phyloP scores from a whole-genome alignment of 2,113 vertebrate species.

The Mesitornis unicolor region DNA sequence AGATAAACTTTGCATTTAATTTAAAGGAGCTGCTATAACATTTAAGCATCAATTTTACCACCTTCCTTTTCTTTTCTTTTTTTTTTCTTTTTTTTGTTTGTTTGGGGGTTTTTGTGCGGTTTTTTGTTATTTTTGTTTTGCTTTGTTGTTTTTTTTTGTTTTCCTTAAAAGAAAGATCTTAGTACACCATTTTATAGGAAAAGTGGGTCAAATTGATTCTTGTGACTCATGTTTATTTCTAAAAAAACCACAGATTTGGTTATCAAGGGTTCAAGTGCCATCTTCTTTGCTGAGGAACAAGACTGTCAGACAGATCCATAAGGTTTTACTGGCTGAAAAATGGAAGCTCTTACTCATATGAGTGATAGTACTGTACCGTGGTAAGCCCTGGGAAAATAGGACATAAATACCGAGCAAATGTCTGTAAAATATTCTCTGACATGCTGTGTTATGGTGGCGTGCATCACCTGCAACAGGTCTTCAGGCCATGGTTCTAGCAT shows the following conservation, averaged over 20 bases:
- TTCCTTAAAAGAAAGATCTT: no score
- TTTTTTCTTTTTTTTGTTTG: no score
- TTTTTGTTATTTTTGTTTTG: no score
- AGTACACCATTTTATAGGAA: neutral
- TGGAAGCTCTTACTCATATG: neutral
- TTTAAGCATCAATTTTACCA: neutral
- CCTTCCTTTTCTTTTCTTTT: neutral
- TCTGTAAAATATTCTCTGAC: neutral
- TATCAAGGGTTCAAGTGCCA: neutral
- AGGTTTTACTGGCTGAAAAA: neutral
- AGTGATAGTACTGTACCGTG: neutral
- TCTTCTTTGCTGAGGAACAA: neutral
- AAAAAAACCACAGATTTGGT: neutral
- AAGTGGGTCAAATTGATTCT: neutral
- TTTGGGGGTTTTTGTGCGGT: no score
- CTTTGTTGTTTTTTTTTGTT: no score
- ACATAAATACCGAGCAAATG: neutral
- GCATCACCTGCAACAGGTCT: neutral
- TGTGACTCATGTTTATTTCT: neutral
- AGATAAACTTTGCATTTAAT: no score
- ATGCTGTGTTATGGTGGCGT: neutral
- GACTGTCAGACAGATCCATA: neutral
- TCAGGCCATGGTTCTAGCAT: neutral
- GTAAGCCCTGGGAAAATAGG: neutral
- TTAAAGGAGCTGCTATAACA: neutral